Base-by-base conservation (phyloP, 1,140 invertebrate genomes). In the Bilobella aurantiaca region DNA sequence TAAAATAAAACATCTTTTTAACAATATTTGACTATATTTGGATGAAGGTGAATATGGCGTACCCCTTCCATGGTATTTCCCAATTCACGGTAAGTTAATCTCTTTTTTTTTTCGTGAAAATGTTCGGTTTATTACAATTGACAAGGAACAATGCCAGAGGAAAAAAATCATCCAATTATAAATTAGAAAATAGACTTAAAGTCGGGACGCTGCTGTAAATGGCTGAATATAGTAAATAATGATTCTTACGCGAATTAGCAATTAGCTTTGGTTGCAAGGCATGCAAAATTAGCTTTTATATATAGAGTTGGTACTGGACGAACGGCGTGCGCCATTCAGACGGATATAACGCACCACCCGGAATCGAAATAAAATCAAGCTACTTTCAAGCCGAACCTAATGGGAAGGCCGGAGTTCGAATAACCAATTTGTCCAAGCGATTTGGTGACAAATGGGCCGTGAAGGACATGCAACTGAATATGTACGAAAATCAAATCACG, bases 401-500 rank as follows among this genome's bases (percentile, higher is more conserved):
- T 69, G 74, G 81, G 5, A 74, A 76, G 18, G 73, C 84, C 31
- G 86, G 88, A 1, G 79, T 90, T 18, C 77, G 83, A 64, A 83
- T 90, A 42, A 75, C 77, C 28, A 79, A 84, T 57, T 74, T 90
- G 2, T 78, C 77, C 23, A 83, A 83, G 60, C 30, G 27, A 37
- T 71, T 71, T 58, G 58, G 53, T 14, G 59, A 66, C 8, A 71
- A 71, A 59, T 46, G 46, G 58, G 70, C 67, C 25, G 84, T 94
- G 1, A 83, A 85, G 61, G 81, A 85, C 47, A 76, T 86, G 47
- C 82, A 79, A 56, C 71, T 93, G 28, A 86, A 90, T 67, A 86
- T 93, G 81, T 86, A 88, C 34, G 78, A 81, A 68, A 78, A 77
- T 31, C 81, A 85, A 73, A 82, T 85, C 32, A 84, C 82, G 8